These are phyloP conservation scores for Callionymus lyra DNA, from an alignment of 2,113 vertebrate genomes.

Conservation along the genomic window DNA sequence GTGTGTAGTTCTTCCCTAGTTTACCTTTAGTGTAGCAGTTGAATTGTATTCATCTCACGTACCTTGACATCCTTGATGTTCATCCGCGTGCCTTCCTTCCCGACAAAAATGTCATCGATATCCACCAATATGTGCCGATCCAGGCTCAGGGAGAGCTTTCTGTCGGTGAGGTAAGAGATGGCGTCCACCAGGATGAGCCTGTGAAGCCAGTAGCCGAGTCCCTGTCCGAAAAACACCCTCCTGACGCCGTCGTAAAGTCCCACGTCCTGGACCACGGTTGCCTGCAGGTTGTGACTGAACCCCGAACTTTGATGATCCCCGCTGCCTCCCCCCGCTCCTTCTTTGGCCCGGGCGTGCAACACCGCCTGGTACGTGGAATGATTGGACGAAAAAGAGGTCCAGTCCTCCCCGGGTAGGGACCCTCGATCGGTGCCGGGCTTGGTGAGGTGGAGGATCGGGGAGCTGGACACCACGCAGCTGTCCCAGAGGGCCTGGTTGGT, in stretches of 20 bases:
- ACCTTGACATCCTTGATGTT: constrained; percentile 92
- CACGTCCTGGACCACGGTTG: constrained; percentile 85
- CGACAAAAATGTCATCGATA: constrained; percentile 94
- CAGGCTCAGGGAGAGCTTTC: constrained; percentile 79
- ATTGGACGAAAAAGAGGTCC: constrained; percentile 89
- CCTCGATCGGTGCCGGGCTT: constrained; percentile 78
- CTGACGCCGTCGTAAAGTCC: constrained; percentile 91
- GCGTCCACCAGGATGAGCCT: constrained; percentile 88
- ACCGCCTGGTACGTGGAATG: constrained; percentile 92
- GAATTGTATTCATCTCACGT: constrained; percentile 45
- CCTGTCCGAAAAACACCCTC: constrained; percentile 89
- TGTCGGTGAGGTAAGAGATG: constrained; percentile 83
- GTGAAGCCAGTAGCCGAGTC: constrained; percentile 90
- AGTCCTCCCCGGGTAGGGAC: constrained; percentile 83
- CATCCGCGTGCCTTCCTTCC: constrained; percentile 95
- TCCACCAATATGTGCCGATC: constrained; percentile 89
- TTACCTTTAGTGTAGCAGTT: too few species aligned
- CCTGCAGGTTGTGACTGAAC: constrained; percentile 61
- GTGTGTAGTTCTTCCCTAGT: too few species aligned
- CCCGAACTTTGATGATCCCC: constrained; percentile 44
- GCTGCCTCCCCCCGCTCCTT: constrained; percentile 42
- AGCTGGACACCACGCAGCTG: constrained; percentile 79
- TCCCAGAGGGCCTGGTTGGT: constrained; percentile 84
- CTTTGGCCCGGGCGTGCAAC: constrained; percentile 72
- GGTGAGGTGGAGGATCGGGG: constrained; percentile 84